Base-by-base conservation (phyloP, 1,140 invertebrate species). In the Lepidurus couesii region DNA sequence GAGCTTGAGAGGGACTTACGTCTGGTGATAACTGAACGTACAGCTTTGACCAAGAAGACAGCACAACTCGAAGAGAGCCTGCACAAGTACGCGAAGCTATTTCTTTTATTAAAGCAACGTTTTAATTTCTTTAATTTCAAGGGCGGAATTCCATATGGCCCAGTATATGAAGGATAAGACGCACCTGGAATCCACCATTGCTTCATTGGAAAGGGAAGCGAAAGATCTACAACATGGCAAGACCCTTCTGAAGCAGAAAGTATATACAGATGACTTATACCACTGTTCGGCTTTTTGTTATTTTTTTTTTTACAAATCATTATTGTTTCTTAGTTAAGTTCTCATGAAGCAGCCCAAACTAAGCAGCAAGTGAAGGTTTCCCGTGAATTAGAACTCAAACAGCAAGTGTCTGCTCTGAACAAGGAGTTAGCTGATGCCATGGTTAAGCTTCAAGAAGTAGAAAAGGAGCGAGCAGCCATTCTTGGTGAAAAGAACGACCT, bases 1-100 rank as follows among this genome's bases (percentile, higher is more conserved):
- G 78, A 79, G 1, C 73, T 79, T 11, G 78, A 79, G 42, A 79
- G 47, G 21, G 73, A 74, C 7, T 43, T 79, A 3, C 26, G 78
- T 24, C 42, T 45, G 9, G 34, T 75, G 42, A 74, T 75, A 1
- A 47, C 43, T 24, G 78, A 79, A 47, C 11, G 74, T 16, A 79
- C 73, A 44, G 11, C 73, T 44, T 13, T 75, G 44, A 21, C 16
- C 21, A 26, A 47, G 44, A 42, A 42, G 44, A 77, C 45, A 24
- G n/a, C 76, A n/a, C 53, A 65, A 21, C 13, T 65, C 4, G 53
- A 65, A 21, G 53, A 65, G 2, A 65, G 53, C 13, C 53, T 65
- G 16, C 53, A 65, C 53, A 65, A 65, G 53, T 65, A 65, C 45
- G 45, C 16, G 45, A 47, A 47, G 34, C 34, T 47, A 47, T 47